A percentile compares a stretch with the other conserved stretches of the same genome.
phyloP scores from a whole-genome alignment of 2,888 invertebrate genomes.

The Amiota mariae region DNA sequence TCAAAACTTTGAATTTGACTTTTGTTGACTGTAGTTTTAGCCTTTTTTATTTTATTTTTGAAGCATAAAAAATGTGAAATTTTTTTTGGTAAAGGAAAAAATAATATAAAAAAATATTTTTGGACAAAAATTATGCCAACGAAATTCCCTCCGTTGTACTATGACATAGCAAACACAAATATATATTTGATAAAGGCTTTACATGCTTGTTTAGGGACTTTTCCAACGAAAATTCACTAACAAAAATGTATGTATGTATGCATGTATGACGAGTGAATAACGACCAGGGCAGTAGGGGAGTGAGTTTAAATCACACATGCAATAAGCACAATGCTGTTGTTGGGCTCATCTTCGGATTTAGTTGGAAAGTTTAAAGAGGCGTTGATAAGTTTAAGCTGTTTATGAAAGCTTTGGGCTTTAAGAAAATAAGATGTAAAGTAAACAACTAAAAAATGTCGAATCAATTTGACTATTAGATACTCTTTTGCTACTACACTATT shows the following conservation, averaged over 20 bases:
- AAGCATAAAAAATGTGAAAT: not conserved
- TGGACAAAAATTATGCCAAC: constrained; percentile 20
- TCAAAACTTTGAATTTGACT: constrained; percentile 17
- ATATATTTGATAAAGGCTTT: constrained; percentile 9
- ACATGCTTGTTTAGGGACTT: not conserved
- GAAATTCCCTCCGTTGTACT: not conserved
- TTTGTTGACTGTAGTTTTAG: constrained; percentile 10
- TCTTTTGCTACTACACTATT: too few species aligned
- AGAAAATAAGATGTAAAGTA: too few species aligned
- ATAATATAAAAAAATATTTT: constrained; percentile 8
- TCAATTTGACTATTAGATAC: too few species aligned
- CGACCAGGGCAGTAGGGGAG: too few species aligned
- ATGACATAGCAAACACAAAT: not conserved
- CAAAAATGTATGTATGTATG: too few species aligned
- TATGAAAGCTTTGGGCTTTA: not conserved
- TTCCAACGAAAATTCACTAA: too few species aligned
- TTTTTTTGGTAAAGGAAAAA: not conserved
- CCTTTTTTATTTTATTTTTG: too few species aligned
- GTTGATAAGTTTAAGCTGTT: constrained; percentile 21
- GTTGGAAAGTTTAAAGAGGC: not conserved
- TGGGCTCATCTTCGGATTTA: not conserved
- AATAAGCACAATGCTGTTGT: not conserved
- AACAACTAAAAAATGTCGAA: too few species aligned
- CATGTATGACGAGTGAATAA: too few species aligned
- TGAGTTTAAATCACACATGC: too few species aligned